A percentile compares a stretch with the other conserved stretches of the same genome.
Evolutionary conservation across 2,888 invertebrate species (phyloP).

Genomic region (Drosophila diplacantha): DNA sequence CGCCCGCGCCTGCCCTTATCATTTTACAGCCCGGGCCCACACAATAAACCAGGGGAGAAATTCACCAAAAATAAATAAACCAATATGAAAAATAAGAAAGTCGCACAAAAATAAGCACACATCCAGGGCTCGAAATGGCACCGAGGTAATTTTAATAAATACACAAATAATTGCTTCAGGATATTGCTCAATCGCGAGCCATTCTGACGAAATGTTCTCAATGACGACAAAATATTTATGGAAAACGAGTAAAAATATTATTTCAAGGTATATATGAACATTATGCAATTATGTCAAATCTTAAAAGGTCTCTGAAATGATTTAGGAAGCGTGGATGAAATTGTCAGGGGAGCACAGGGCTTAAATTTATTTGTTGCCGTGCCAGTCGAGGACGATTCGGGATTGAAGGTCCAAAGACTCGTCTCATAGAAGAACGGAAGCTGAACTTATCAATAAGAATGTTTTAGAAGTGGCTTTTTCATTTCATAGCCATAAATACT

Average conservation of each 20-base stretch:
- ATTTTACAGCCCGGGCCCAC: constrained; percentile 25
- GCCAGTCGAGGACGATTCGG: too few species aligned
- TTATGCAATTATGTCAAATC: neutral
- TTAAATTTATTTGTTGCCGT: too few species aligned
- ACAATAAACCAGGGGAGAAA: constrained; percentile 24
- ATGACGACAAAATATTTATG: neutral
- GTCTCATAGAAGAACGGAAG: too few species aligned
- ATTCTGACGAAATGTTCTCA: neutral
- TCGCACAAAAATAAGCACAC: constrained; percentile 20
- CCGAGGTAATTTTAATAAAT: constrained; percentile 45
- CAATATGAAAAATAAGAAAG: constrained; percentile 32
- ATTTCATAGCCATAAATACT: too few species aligned
- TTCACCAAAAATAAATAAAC: constrained; percentile 29
- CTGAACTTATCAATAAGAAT: too few species aligned
- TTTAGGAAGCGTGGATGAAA: neutral
- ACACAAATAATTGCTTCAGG: constrained; percentile 41
- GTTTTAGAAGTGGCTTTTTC: too few species aligned
- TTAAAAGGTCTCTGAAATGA: neutral
- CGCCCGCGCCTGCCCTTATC: constrained; percentile 29
- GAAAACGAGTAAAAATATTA: neutral
- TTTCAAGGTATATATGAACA: neutral
- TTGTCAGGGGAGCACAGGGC: constrained; percentile 14
- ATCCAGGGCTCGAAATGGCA: constrained; percentile 20
- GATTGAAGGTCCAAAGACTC: too few species aligned
- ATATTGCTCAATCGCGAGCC: constrained; percentile 24